These are phyloP conservation scores for Hydrozoanthus tunicans DNA, from an alignment of 64 coral and sea anemone genomes.

Conservation along the genomic window DNA sequence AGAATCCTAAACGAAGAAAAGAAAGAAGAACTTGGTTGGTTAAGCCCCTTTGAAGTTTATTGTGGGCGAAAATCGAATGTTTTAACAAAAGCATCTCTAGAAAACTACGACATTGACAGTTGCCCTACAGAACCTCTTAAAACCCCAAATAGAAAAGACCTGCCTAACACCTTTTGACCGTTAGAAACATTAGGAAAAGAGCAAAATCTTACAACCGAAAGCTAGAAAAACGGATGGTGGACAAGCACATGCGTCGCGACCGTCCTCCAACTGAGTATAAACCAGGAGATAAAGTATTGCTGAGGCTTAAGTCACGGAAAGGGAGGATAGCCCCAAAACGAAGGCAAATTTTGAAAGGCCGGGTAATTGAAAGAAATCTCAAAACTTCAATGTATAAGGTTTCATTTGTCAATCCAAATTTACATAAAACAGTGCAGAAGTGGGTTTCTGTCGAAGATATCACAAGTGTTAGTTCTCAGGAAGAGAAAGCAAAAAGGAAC, in stretches of 20 bases:
- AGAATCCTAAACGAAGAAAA: constrained; percentile 64
- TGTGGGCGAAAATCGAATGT: constrained; percentile 58
- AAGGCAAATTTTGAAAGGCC: constrained; percentile 54
- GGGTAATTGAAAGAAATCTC: not conserved
- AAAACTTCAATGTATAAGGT: constrained; percentile 55
- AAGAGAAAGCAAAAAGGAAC: constrained; percentile 60
- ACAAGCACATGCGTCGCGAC: constrained; percentile 28
- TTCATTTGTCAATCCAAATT: constrained; percentile 20
- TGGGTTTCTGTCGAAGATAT: constrained; percentile 40
- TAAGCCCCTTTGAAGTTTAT: constrained; percentile 62
- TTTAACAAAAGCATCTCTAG: constrained; percentile 48
- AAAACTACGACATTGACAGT: constrained; percentile 65
- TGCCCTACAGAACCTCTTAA: constrained; percentile 27
- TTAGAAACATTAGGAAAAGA: constrained; percentile 51
- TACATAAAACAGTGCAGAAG: constrained; percentile 42
- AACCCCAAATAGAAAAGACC: constrained; percentile 45
- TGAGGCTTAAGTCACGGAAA: constrained; percentile 47
- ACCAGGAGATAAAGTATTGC: constrained; percentile 46
- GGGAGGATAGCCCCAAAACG: constrained; percentile 56
- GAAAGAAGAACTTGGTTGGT: constrained; percentile 62
- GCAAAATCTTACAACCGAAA: constrained; percentile 52
- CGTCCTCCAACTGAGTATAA: constrained; percentile 52
- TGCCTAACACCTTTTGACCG: not conserved
- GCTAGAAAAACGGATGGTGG: constrained; percentile 48
- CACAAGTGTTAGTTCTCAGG: constrained; percentile 11